Conservation (phyloP, 2,888 invertebrate species). For the Dione vanillae region DNA sequence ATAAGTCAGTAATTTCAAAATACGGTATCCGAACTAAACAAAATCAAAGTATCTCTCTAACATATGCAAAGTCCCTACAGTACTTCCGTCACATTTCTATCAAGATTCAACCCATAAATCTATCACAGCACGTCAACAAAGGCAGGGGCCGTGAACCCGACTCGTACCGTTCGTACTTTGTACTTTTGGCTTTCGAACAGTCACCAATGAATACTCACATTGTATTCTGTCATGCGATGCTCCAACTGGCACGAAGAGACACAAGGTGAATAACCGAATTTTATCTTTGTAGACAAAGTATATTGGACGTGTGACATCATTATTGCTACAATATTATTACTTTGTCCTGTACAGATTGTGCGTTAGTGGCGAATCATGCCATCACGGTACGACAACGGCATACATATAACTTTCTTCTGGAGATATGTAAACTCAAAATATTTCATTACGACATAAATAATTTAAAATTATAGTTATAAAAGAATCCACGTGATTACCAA, state of each 20-base stretch:
- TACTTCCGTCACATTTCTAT: conserved; percentile 48
- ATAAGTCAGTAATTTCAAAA: not conserved
- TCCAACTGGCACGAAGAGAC: conserved; percentile 61
- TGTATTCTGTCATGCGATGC: conserved; percentile 68
- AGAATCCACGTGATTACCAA: not conserved
- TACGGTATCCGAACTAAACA: not conserved
- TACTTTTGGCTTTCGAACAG: conserved; percentile 69
- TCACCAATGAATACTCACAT: conserved; percentile 59
- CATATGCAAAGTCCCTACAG: conserved; percentile 1
- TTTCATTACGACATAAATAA: not conserved
- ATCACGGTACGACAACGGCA: not conserved
- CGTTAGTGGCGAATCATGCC: conserved; percentile 8
- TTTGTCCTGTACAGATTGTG: conserved; percentile 22
- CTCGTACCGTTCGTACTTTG: conserved; percentile 57
- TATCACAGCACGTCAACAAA: conserved; percentile 55
- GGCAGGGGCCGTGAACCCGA: conserved; percentile 59
- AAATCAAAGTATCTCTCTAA: not conserved
- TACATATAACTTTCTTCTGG: conserved; percentile 7
- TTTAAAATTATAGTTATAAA: conserved; percentile 1
- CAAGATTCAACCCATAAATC: conserved; percentile 57
- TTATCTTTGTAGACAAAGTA: conserved; percentile 74
- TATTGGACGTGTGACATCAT: conserved; percentile 78
- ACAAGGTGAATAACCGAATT: conserved; percentile 71
- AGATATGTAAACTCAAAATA: not conserved
- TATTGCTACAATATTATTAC: conserved; percentile 62